phyloP scores from a whole-genome alignment of 2,113 vertebrate species.

The Diadophis punctatus region DNA sequence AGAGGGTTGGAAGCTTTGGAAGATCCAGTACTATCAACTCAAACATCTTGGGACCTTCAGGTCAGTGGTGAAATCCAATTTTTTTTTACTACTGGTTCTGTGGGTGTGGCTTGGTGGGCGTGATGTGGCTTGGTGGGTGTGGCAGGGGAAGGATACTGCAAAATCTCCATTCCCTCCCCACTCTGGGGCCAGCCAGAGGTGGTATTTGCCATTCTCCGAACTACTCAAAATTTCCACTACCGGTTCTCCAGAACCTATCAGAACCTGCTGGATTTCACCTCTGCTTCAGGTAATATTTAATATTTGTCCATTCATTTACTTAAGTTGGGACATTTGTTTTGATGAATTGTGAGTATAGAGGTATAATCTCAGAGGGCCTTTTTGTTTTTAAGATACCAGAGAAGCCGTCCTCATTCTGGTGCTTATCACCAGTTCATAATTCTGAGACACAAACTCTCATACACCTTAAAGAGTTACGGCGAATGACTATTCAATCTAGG shows the following conservation, averaged over 20 bases:
- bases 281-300: too few relatives aligned
- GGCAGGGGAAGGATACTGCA: too few relatives aligned
- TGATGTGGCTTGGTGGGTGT: too few relatives aligned
- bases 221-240: too few relatives aligned
- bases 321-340: background rate
- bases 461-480: background rate
- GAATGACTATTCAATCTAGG: background rate
- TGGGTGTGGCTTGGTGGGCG: too few relatives aligned
- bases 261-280: too few relatives aligned
- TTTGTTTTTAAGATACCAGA: background rate
- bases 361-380: background rate
- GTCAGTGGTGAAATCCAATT: too few relatives aligned
- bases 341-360: background rate
- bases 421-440: background rate
- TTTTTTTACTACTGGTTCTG: too few relatives aligned
- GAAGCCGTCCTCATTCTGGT: background rate
- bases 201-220: too few relatives aligned
- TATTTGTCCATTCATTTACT: background rate
- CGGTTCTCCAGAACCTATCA: too few relatives aligned
- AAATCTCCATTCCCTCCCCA: too few relatives aligned
- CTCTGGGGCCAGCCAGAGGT: too few relatives aligned
- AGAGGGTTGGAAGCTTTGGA: background rate
- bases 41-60: background rate
- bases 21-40: background rate
- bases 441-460: background rate